Evolutionary conservation across 2,113 vertebrate genomes (phyloP), one percentile per base, ranked within the genome.

Genomic region (Saccopteryx bilineata): DNA sequence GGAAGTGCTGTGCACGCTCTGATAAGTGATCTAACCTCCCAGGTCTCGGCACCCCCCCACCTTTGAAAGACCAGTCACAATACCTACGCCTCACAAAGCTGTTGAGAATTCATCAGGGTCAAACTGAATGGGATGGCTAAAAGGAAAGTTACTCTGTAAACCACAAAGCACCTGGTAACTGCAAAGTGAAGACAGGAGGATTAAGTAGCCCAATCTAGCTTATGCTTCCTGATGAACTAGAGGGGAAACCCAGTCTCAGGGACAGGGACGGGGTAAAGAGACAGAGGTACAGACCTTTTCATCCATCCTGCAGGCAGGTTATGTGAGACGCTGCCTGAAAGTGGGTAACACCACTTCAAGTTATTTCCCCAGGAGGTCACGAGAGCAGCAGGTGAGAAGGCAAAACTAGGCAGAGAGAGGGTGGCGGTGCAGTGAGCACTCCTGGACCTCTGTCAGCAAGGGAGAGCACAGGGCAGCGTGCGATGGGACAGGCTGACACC

Each of bases 211-310:
- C 61, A 8, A 39, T 69, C 56, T 48, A 76, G 46, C 23, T 63
- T 9, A 69, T 4, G 46, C 63, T 66, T 89, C 69, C 74, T 8
- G 46, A 56, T 31, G 5, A 48, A 31, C 33, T n/a, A 21, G 48
- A 54, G 6, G 58, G 33, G 33, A 82, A 71, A 74, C 60, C 24
- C 68, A 23, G 61, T 61, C 68, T 50, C 14, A 31, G 69, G 72
- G 52, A 52, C 61, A 69, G 52, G 39, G n/a, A 54, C 0, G 31
- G 74, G 76, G 81, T 9, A 48, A 92, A 81, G 2, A 81, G 69
- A 65, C 52, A 68, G 85, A 31, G 71, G 93, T 94, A 97, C 97
- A 96, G 96, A 98, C 96, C 96, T 97, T 93, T 96, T 63, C 80
- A 15, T 96, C 92, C 76, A 90, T 94, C 76, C 92, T 95, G 94